Base-by-base conservation (phyloP, 2,888 invertebrate species). In the Leptopilina drosophilae region DNA sequence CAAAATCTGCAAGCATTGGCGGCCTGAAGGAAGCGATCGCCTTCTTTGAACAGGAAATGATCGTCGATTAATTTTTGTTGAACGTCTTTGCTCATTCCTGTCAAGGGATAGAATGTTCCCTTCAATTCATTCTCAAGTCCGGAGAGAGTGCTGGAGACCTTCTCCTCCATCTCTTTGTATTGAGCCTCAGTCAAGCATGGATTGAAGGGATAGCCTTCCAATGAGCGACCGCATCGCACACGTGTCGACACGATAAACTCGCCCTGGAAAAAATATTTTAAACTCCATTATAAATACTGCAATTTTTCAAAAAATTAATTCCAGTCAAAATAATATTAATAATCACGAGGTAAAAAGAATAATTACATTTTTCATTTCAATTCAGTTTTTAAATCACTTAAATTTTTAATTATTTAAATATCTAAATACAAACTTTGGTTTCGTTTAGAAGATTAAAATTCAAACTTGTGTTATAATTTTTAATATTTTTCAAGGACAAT, bases 21-120 rank as follows among this genome's bases (percentile, higher is more conserved):
- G 12, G 97, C 95, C 93, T 97, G 96, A 91, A 98, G 95, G 94
- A 96, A 97, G 83, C 97, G 95, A 92, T 97, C 98, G 85, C 98
- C 98, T 93, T 98, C 98, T 94, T 98, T 98, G 95, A 98, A 98
- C 89, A 98, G 95, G 96, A 99, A 99, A 93, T 99, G 98, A 93
- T 98, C 98, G 90, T 98, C 98, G 92, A 98, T 98, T 90, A 99
- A 95, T 93, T 98, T 96, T 93, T 98, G 98, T 94, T 98, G 98
- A 82, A 97, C 96, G 80, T 97, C 96, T 94, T 98, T 98, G 93
- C 96, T 96, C 98, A 98, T 98, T 89, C 98, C 98, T 83, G 97
- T 97, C 90, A 98, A 94, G 49, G 98, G 98, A 93, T 96, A 97
- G 95, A 98, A 98, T 86, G 97, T 97, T 80, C 98, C 98, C 94